Percentiles rank a stretch among this genome's conserved stretches.
These are phyloP conservation scores for Numenius arquata DNA, from an alignment of 2,113 vertebrate species.

Conservation along the genomic window DNA sequence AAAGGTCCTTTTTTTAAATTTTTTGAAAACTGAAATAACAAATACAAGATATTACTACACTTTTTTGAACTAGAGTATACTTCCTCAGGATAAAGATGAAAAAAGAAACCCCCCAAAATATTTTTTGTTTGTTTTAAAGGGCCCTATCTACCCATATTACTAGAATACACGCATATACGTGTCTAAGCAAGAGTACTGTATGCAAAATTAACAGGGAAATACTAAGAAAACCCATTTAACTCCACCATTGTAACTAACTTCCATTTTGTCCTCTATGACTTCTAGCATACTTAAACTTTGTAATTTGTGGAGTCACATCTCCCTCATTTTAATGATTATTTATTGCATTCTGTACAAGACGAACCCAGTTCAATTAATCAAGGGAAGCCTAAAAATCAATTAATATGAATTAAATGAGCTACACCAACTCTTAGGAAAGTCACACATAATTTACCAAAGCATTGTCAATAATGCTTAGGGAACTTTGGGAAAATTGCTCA, in stretches of 20 bases:
- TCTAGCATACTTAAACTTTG: constrained; percentile 81
- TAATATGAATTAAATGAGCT: constrained; percentile 94
- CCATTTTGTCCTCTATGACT: constrained; percentile 78
- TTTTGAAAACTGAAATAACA: not conserved
- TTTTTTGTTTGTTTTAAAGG: not conserved
- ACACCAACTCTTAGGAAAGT: constrained; percentile 85
- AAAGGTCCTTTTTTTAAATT: not conserved
- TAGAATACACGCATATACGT: not conserved
- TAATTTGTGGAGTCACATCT: constrained; percentile 77
- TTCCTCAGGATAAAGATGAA: not conserved
- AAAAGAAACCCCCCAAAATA: not conserved
- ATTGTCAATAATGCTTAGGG: constrained; percentile 77
- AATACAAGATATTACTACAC: not conserved
- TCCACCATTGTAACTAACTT: not conserved
- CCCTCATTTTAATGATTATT: constrained; percentile 84
- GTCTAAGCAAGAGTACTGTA: not conserved
- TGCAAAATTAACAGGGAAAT: constrained; percentile 2
- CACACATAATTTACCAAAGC: constrained; percentile 89
- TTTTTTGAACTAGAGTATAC: not conserved
- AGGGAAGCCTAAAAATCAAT: constrained; percentile 89
- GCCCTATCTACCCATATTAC: not conserved
- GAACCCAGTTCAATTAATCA: constrained; percentile 88
- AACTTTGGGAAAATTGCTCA: constrained; percentile 71
- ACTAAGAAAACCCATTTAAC: not conserved
- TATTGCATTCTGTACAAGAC: constrained; percentile 83